Percentiles rank a stretch among this genome's conserved stretches.
Conservation (phyloP, 2,888 invertebrate genomes). For the Gisinianus flammeolus region DNA sequence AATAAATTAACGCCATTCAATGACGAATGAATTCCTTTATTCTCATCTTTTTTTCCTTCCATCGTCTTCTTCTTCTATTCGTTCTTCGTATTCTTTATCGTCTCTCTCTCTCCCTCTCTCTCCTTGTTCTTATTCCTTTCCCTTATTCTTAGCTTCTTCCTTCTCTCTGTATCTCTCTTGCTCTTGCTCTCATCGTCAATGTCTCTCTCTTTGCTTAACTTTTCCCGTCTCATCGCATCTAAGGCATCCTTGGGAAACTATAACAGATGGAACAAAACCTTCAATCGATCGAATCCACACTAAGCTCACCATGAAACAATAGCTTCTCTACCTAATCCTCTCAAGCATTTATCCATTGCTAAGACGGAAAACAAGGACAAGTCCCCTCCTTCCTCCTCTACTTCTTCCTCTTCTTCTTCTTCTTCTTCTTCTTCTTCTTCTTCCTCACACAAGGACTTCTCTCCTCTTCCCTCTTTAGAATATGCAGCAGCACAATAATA, state of each 20-base stretch:
- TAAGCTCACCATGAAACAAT: slow-evolving; percentile 55
- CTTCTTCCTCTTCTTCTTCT: no score
- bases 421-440: no score
- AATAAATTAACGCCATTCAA: slow-evolving; percentile 59
- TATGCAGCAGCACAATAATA: neutral
- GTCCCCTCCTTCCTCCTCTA: neutral
- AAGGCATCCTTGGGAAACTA: slow-evolving; percentile 50
- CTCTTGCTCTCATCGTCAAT: neutral
- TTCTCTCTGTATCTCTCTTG: slow-evolving; percentile 1
- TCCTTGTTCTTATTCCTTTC: slow-evolving; percentile 15
- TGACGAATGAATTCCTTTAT: slow-evolving; percentile 59
- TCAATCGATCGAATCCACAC: slow-evolving; percentile 55
- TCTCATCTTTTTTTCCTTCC: slow-evolving; percentile 40
- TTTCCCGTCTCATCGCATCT: slow-evolving; percentile 42
- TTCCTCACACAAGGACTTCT: neutral
- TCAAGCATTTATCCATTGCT: slow-evolving; percentile 18
- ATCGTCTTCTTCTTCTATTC: slow-evolving; percentile 29
- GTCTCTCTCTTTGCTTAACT: slow-evolving; percentile 39
- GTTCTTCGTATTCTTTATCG: slow-evolving; percentile 21
- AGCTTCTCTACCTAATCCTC: slow-evolving; percentile 41
- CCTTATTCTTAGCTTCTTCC: slow-evolving; percentile 26
- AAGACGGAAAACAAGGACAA: neutral
- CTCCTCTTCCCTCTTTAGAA: neutral
- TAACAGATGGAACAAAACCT: slow-evolving; percentile 52
- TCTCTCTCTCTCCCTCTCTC: slow-evolving; percentile 41